phyloP scores from a whole-genome alignment of 1,140 invertebrate genomes.

The Hirudo medicinalis region DNA sequence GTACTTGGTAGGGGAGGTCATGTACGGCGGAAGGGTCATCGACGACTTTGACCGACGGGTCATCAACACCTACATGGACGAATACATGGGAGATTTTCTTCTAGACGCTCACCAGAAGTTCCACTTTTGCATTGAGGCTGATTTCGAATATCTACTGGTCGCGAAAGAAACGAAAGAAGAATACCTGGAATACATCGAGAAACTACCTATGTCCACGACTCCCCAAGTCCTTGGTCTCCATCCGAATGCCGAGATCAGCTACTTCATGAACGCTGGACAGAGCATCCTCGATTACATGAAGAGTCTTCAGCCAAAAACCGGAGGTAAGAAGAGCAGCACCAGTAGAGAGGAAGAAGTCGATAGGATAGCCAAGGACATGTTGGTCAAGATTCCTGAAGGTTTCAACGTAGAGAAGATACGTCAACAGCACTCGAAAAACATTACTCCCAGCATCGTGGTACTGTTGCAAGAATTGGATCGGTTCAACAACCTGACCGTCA shows the following conservation, averaged over 20 bases:
- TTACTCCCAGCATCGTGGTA: conserved; percentile 63
- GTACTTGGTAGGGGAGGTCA: conserved; percentile 79
- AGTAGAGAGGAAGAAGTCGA: conserved; percentile 53
- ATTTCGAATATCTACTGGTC: conserved; percentile 66
- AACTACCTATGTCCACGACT: conserved; percentile 38
- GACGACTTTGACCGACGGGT: conserved; percentile 73
- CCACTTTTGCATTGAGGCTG: conserved; percentile 64
- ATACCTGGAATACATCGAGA: conserved; percentile 39
- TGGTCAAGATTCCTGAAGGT: conserved; percentile 51
- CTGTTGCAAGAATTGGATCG: conserved; percentile 68
- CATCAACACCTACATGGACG: conserved; percentile 72
- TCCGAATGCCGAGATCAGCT: conserved; percentile 43
- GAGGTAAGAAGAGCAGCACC: conserved; percentile 31
- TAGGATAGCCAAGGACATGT: conserved; percentile 52
- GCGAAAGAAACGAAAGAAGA: conserved; percentile 51
- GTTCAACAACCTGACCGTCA: conserved; percentile 58
- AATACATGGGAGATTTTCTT: conserved; percentile 81
- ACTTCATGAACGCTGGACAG: conserved; percentile 63
- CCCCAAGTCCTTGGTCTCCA: conserved; percentile 42
- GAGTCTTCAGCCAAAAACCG: conserved; percentile 69
- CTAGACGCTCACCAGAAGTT: conserved; percentile 76
- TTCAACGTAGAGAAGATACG: conserved; percentile 60
- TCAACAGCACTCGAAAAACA: conserved; percentile 53
- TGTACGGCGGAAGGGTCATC: conserved; percentile 80
- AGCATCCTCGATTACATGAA: conserved; percentile 69